Evolutionary conservation across 2,888 invertebrate genomes (phyloP).

Genomic region (Acronicta aceris): DNA sequence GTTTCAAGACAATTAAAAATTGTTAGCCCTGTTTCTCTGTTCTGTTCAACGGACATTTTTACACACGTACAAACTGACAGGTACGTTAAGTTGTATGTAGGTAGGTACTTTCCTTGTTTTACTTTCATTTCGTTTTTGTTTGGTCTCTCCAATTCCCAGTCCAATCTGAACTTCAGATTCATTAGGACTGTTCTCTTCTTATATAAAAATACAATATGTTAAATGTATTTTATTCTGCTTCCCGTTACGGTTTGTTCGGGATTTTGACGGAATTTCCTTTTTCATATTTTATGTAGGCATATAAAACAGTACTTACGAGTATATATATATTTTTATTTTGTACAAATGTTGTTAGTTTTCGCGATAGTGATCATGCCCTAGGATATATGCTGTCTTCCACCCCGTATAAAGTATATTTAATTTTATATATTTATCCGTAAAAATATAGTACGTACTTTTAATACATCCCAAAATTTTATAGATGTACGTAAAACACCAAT

Average conservation of each 20-base stretch:
- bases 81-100: not conserved
- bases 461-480: too few species aligned
- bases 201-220: constrained; percentile 6
- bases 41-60: not conserved
- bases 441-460: too few species aligned
- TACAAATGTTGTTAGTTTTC: too few species aligned
- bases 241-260: not conserved
- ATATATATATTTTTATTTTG: too few species aligned
- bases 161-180: constrained; percentile 29
- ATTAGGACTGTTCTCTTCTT: constrained; percentile 28
- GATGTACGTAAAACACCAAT: too few species aligned
- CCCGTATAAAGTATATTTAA: too few species aligned
- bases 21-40: not conserved
- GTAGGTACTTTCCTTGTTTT: constrained; percentile 24
- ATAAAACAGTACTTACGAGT: too few species aligned
- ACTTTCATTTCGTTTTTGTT: constrained; percentile 34
- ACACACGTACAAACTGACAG: constrained; percentile 4
- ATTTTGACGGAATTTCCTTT: constrained; percentile 2
- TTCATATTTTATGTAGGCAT: constrained; percentile 5
- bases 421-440: too few species aligned
- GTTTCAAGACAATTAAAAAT: not conserved
- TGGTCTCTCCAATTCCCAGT: constrained; percentile 37
- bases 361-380: too few species aligned
- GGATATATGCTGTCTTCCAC: too few species aligned
- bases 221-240: too few species aligned